Conservation (phyloP, 2,888 invertebrate genomes). For the Idaea straminata region DNA sequence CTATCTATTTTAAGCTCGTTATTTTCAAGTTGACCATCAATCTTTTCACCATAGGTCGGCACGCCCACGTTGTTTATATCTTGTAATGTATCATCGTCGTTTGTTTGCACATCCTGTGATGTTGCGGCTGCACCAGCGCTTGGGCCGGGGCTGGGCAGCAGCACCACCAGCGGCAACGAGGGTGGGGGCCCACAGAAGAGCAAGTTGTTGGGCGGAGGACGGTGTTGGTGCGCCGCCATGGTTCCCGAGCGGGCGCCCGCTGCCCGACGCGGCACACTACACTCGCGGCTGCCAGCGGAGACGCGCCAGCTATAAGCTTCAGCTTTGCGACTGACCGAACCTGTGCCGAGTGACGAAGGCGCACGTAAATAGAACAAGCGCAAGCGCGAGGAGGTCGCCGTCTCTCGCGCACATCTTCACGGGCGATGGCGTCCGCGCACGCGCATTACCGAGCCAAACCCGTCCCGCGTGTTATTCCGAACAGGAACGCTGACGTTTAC, state of each 20-base stretch:
- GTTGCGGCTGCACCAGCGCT: conserved; percentile 37
- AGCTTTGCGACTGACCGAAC: conserved; percentile 78
- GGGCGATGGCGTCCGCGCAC: conserved; percentile 77
- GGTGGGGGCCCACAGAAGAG: conserved; percentile 74
- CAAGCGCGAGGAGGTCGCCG: conserved; percentile 78
- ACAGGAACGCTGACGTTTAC: conserved; percentile 70
- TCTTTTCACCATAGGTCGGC: conserved; percentile 56
- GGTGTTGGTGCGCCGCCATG: conserved; percentile 77
- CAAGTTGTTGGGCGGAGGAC: conserved; percentile 73
- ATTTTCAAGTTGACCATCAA: conserved; percentile 48
- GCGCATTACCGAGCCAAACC: conserved; percentile 75
- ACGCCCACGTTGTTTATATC: conserved; percentile 77
- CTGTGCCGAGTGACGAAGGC: conserved; percentile 77
- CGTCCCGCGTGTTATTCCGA: conserved; percentile 68
- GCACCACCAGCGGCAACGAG: conserved; percentile 71
- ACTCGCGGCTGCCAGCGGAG: conserved; percentile 59
- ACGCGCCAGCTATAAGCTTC: conserved; percentile 75
- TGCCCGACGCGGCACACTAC: conserved; percentile 64
- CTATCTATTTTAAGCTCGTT: conserved; percentile 44
- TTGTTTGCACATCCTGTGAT: conserved; percentile 51
- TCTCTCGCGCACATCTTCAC: conserved; percentile 79
- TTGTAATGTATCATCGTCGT: conserved; percentile 57
- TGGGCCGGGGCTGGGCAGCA: conserved; percentile 66
- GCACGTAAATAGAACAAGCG: conserved; percentile 79
- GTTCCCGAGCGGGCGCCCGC: conserved; percentile 59